Base-by-base conservation (phyloP, 2,113 vertebrate genomes). In the Cebidichthys violaceus region DNA sequence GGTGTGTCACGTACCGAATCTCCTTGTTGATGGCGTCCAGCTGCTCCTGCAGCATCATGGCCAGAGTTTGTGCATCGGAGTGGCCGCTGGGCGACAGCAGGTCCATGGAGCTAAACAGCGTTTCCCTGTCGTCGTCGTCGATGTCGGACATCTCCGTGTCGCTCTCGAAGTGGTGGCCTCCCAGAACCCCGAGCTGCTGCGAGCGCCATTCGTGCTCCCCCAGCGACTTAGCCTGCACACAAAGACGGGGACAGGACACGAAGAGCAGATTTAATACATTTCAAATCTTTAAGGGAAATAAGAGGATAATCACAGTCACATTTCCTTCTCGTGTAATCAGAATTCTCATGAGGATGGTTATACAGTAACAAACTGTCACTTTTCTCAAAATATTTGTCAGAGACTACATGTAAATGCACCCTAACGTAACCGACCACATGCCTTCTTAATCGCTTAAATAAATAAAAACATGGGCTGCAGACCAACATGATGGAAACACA, bases 11-110 rank as follows among this genome's bases (percentile, higher is more conserved):
- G 62, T 89, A 99, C 98, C 98, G 96, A 68, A 99, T 99, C 95
- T 99, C 98, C 90, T 99, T 99, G 95, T 99, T 99, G 90, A 99
- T 99, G 31, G 98, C 98, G 91, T 99, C 98, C 68, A 99, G 87
- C 85, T 99, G 98, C 84, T 99, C 98, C 88, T 99, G 98, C 91
- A 99, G 96, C 98, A 99, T 99, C 97, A 99, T 99, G 82, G 98
- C 98, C 79, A 99, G 93, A 0, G 98, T 99, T 85, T 99, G 98
- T 31, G 98, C 98, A 69, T 99, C 98, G 0, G 98, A 99, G 94
- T 99, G 98, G 27, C 98, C 98, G 1, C 98, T 93, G 60, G 98
- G 98, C 31, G 98, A 99, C 37, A 99, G 96, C 81, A 99, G 94
- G 90, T 99, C 98, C 98, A 99, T 98, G 73, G 98, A 99, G 90